Conservation (phyloP, 2,113 vertebrate species). For the Passer domesticus region DNA sequence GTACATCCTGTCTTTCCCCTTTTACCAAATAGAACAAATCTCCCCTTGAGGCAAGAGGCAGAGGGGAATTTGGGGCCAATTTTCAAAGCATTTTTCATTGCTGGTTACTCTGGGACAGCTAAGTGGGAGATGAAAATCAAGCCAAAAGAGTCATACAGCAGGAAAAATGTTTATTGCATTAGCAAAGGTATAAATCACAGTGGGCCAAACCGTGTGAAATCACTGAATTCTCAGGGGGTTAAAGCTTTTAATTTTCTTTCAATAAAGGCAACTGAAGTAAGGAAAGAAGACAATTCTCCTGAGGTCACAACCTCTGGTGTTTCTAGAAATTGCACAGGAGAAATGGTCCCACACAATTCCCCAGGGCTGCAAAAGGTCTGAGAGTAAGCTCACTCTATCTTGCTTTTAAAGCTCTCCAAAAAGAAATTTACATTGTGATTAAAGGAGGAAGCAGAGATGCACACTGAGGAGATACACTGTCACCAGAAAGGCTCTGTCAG, state of each 20-base stretch:
- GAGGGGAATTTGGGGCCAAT: constrained; percentile 10
- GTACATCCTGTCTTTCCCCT: background rate
- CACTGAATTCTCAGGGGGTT: background rate
- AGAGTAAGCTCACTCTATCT: background rate
- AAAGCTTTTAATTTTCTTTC: constrained; percentile 27
- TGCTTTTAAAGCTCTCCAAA: background rate
- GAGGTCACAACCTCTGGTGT: background rate
- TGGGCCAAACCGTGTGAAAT: background rate
- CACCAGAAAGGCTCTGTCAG: background rate
- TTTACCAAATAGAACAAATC: background rate
- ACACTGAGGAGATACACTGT: background rate
- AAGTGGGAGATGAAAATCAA: background rate
- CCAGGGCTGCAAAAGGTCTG: background rate
- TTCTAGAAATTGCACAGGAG: background rate
- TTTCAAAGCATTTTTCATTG: constrained; percentile 24
- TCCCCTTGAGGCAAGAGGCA: background rate
- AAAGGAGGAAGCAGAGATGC: background rate
- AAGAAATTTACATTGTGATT: background rate
- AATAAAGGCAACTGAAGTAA: background rate
- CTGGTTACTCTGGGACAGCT: background rate
- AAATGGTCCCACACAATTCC: background rate
- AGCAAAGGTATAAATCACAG: constrained; percentile 36
- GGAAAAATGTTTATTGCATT: constrained; percentile 26
- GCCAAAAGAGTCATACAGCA: background rate
- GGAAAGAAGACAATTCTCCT: background rate